Evolutionary conservation across 1,140 invertebrate species (phyloP).

Genomic region (Polyergus mexicanus): DNA sequence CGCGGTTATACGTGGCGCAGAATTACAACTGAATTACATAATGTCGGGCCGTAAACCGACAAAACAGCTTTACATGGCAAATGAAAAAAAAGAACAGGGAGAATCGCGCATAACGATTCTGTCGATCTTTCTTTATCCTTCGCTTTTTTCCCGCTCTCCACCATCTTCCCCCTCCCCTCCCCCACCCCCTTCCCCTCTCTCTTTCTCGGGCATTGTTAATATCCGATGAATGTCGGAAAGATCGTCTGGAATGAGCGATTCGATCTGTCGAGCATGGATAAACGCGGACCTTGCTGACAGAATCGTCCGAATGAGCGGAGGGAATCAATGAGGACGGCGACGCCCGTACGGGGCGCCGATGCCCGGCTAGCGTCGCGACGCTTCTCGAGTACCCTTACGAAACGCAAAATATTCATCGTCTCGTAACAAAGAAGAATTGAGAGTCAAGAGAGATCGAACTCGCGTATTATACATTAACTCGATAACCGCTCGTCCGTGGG

Average conservation of each 20-base stretch:
- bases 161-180: background rate
- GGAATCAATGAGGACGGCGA: constrained; percentile 80
- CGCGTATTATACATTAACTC: background rate
- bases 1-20: constrained; percentile 26
- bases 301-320: constrained; percentile 47
- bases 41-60: background rate
- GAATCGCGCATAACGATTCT: background rate
- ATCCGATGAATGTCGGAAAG: constrained; percentile 4
- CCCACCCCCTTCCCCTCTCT: background rate
- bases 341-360: constrained; percentile 77
- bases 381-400: constrained; percentile 46
- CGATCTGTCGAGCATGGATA: background rate
- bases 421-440: constrained; percentile 33
- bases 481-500: background rate
- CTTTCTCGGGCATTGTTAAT: constrained; percentile 7
- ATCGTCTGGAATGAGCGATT: constrained; percentile 11
- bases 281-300: constrained; percentile 23
- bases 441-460: constrained; percentile 2
- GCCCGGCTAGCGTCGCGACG: constrained; percentile 72
- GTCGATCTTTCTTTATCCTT: background rate
- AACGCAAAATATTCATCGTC: constrained; percentile 35
- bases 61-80: background rate
- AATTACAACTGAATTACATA: constrained; percentile 37
- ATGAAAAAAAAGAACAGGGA: background rate
- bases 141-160: background rate